These are phyloP conservation scores for Melanotaenia boesemani DNA, from an alignment of 2,797 vertebrate species.

Conservation along the genomic window DNA sequence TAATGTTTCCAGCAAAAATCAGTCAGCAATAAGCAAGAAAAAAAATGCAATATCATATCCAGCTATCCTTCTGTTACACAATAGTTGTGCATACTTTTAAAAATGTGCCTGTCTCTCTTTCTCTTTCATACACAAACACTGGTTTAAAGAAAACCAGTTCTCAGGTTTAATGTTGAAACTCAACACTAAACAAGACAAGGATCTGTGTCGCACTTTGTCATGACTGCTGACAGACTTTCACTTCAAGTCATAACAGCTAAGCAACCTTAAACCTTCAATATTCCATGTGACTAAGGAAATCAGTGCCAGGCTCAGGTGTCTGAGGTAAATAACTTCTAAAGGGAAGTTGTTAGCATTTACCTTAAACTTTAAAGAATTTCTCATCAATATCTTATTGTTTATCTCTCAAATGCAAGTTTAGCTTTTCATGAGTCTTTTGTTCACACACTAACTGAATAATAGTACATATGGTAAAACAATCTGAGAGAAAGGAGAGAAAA, in stretches of 20 bases:
- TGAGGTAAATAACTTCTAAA: conserved; percentile 17
- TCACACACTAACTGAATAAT: not conserved
- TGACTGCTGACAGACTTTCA: conserved; percentile 26
- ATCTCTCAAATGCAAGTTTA: not conserved
- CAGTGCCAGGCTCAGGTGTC: conserved; percentile 32
- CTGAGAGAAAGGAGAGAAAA: not conserved
- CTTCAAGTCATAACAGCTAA: conserved; percentile 21
- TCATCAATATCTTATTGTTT: not conserved
- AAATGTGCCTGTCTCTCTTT: not conserved
- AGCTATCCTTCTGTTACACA: not conserved
- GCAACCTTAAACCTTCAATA: conserved; percentile 32
- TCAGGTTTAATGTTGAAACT: conserved; percentile 61
- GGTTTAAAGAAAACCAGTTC: conserved; percentile 45
- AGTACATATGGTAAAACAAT: not conserved
- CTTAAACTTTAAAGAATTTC: not conserved
- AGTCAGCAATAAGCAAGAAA: not conserved
- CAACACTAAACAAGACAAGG: conserved; percentile 33
- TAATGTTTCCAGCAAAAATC: not conserved
- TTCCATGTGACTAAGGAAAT: not conserved
- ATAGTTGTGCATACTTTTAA: not conserved
- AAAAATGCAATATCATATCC: not conserved
- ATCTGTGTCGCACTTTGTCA: conserved; percentile 43
- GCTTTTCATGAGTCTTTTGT: not conserved
- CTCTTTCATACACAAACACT: conserved; percentile 33
- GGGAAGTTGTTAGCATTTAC: not conserved